phyloP scores from a whole-genome alignment of 2,888 invertebrate species.

The Eupithecia vulgata region DNA sequence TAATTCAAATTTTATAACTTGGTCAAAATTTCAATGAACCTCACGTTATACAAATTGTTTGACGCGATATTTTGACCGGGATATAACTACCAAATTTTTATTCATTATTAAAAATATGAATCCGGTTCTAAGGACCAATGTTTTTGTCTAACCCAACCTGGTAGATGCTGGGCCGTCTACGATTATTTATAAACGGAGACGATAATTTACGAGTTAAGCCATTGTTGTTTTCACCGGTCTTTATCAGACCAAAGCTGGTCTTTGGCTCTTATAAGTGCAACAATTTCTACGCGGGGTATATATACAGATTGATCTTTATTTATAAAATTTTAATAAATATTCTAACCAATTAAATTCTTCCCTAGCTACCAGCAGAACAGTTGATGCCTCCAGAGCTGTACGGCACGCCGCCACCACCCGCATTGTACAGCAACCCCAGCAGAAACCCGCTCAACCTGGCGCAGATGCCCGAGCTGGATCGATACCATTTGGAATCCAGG shows the following conservation, averaged over 20 bases:
- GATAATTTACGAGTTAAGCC: background rate
- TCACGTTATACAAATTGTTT: too few species aligned
- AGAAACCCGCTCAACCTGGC: slow-evolving; percentile 69
- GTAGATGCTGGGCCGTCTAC: background rate
- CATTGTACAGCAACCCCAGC: slow-evolving; percentile 68
- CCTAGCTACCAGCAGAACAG: slow-evolving; percentile 74
- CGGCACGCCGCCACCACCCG: slow-evolving; percentile 65
- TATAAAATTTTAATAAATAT: background rate
- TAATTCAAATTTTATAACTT: too few species aligned
- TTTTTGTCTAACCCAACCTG: background rate
- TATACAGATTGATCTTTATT: background rate
- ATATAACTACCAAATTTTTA: too few species aligned
- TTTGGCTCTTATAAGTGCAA: too few species aligned
- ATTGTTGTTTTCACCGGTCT: background rate
- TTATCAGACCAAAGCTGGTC: too few species aligned
- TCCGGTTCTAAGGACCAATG: background rate
- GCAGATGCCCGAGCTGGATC: slow-evolving; percentile 68
- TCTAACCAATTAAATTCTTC: slow-evolving; percentile 23
- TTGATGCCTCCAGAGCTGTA: slow-evolving; percentile 76
- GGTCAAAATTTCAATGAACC: too few species aligned
- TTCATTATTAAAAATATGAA: background rate
- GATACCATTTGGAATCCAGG: slow-evolving; percentile 54
- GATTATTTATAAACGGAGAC: background rate
- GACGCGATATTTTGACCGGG: too few species aligned
- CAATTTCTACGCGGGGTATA: background rate